Percentiles rank a stretch among this genome's conserved stretches.
phyloP scores from a whole-genome alignment of 2,888 invertebrate species.

The Orthosia gracilis region DNA sequence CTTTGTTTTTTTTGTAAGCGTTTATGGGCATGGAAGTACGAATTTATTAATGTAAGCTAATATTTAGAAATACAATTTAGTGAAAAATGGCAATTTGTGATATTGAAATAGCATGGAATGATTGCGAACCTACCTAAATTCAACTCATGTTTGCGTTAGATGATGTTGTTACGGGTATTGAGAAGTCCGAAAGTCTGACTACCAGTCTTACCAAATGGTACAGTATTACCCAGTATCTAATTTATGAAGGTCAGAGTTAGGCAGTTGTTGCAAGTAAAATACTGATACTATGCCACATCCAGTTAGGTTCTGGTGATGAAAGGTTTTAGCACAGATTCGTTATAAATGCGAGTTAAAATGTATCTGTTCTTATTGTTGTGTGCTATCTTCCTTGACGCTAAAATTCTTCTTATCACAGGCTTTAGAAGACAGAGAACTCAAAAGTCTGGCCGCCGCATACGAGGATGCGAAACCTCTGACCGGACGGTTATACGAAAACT shows the following conservation, averaged over 20 bases:
- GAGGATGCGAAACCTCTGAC: conserved; percentile 83
- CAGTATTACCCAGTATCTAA: background rate
- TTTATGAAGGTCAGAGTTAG: background rate
- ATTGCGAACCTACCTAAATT: background rate
- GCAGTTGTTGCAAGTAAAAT: background rate
- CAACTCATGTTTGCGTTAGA: too few relatives aligned
- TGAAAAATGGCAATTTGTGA: background rate
- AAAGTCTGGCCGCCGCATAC: conserved; percentile 69
- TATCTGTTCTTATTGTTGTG: background rate
- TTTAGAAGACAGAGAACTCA: conserved; percentile 74
- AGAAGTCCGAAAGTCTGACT: background rate
- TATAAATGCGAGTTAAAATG: background rate
- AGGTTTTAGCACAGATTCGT: background rate
- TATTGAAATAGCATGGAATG: background rate
- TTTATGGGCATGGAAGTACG: conserved; percentile 25
- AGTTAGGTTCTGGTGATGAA: background rate
- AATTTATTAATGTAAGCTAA: conserved; percentile 18
- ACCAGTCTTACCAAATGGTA: too few relatives aligned
- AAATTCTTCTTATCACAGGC: conserved; percentile 66
- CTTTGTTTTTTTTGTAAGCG: conserved; percentile 26
- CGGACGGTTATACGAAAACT: conserved; percentile 81
- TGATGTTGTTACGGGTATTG: background rate
- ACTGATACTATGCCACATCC: too few relatives aligned
- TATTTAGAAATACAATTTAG: conserved; percentile 30
- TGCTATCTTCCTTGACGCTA: background rate